Evolutionary conservation across 2,888 invertebrate genomes (phyloP).

Genomic region (Norana najaformis): DNA sequence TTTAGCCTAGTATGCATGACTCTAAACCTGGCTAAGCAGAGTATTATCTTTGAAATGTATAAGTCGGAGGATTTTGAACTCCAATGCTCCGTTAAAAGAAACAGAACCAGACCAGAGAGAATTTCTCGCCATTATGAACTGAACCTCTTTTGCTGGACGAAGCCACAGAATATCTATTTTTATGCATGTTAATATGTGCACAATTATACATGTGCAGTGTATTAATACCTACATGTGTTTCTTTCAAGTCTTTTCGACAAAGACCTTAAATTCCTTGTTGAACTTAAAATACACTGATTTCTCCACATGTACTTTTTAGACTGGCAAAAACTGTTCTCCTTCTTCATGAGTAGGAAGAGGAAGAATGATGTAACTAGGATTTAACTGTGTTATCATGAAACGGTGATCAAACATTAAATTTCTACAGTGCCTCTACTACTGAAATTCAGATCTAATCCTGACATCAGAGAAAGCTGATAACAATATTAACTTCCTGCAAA

Average conservation of each 20-base stretch:
- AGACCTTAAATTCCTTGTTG: no score
- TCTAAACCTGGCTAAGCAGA: conserved; percentile 1
- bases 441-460: not conserved
- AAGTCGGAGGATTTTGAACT: not conserved
- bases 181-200: not conserved
- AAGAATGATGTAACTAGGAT: not conserved
- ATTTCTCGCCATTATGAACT: not conserved
- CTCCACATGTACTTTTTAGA: no score
- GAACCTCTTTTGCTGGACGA: no score
- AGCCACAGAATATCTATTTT: not conserved
- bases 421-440: not conserved
- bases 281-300: no score
- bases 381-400: not conserved
- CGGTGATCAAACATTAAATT: not conserved
- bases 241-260: no score
- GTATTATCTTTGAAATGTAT: not conserved
- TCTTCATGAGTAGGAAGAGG: no score
- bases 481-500: not conserved
- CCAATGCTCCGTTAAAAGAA: not conserved
- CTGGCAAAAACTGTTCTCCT: no score
- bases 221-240: no score
- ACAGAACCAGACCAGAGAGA: not conserved
- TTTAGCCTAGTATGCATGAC: not conserved
- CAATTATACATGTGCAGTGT: no score
- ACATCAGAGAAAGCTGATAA: not conserved